A percentile compares a stretch with the other conserved stretches of the same genome.
phyloP scores from a whole-genome alignment of 2,113 vertebrate genomes.

The Aplodontia rufa region DNA sequence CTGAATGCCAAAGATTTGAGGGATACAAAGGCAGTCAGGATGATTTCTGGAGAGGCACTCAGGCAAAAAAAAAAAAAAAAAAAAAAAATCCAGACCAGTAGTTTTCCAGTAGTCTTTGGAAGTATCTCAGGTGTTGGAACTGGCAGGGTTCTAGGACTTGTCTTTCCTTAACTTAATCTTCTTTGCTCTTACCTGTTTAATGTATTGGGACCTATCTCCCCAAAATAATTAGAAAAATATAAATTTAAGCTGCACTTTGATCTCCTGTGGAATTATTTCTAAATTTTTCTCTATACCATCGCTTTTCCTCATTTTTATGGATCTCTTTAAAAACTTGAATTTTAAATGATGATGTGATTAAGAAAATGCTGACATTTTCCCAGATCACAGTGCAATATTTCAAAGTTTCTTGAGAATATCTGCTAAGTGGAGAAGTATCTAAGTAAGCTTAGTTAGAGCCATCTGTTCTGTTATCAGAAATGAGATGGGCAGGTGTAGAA shows the following conservation, averaged over 20 bases:
- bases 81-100: neutral
- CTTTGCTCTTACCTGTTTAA: slow-evolving; percentile 15
- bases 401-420: slow-evolving; percentile 25
- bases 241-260: neutral
- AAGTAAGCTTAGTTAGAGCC: slow-evolving; percentile 27
- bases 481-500: slow-evolving; percentile 33
- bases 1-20: neutral
- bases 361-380: slow-evolving; percentile 36
- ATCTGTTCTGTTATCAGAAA: slow-evolving; percentile 52
- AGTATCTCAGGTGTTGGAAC: neutral
- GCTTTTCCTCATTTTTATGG: neutral
- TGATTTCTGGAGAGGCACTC: neutral
- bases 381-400: neutral
- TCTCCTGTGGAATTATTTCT: neutral
- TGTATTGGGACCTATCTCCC: no score
- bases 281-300: neutral
- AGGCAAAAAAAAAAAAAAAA: no score
- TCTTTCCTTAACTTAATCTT: neutral
- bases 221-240: neutral
- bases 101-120: neutral
- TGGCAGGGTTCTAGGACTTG: neutral
- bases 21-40: neutral
- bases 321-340: neutral
- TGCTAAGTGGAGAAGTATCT: neutral
- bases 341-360: slow-evolving; percentile 13